Evolutionary conservation across 2,797 vertebrate species (phyloP), one percentile per base, ranked within the genome.

Genomic region (Lophotriccus pileatus): DNA sequence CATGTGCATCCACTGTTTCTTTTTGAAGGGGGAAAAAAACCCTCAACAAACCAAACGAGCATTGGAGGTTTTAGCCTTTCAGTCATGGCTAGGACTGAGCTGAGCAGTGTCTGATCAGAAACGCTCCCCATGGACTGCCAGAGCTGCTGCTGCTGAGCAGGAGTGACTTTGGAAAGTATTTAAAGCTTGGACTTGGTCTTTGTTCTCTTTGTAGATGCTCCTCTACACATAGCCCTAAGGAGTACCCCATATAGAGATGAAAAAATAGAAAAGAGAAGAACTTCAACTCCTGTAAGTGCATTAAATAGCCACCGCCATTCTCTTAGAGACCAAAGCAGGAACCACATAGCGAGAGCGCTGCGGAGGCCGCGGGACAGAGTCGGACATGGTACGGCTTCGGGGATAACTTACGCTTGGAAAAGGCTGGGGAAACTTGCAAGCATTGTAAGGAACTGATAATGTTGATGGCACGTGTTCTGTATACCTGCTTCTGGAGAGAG

Each of bases 251-350:
- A 96, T 50, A 96, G 94, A 94, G 98, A 98, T 39, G 96, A 97
- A 73, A 98, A 98, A 96, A 39, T 97, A 93, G 96, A 90, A 80
- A 96, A 83, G 87, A 98, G 98, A 90, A 98, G 98, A 64, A 98
- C 98, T 25, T 98, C 98, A 36, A 91, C 98, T 39, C 98, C 98
- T 75, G 97, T 98, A 94, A 96, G 95, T 81, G 91, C 95, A 9
- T 97, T 92, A 95, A 98, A 97, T 72, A 98, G 98, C 88, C 98
- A 97, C 90, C 97, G 98, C 2, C 96, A 97, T 88, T 97, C 97
- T 28, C n/a, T 97, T 73, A 96, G 96, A 55, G 97, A 98, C 53
- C 97, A 97, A 77, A 98, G 90, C 96, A 97, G 93, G 94, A 98
- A 94, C 93, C 98, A 95, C 55, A 66, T 95, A 91, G 96, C 43